Conservation (phyloP, 2,113 vertebrate species). For the Brachyhypopomus occidentalis region DNA sequence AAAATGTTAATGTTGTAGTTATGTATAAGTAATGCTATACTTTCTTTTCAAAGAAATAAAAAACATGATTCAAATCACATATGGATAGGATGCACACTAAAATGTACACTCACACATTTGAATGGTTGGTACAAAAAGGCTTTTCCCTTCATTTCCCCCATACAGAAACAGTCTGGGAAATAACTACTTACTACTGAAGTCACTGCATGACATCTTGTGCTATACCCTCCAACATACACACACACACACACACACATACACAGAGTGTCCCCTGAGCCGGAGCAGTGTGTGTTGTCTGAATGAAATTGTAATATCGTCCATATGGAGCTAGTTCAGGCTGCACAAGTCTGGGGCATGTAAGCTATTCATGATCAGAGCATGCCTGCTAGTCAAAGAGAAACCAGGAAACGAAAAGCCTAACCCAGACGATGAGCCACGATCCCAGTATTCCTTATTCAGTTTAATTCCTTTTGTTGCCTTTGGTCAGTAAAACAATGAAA, state of each 20-base stretch:
- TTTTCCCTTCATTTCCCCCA: background rate
- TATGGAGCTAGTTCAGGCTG: conserved; percentile 32
- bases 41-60: too few species aligned
- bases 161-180: conserved; percentile 30
- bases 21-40: too few species aligned
- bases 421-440: background rate
- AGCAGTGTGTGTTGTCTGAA: conserved; percentile 11
- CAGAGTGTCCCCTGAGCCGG: background rate
- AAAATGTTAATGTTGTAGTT: too few species aligned
- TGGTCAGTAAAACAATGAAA: too few species aligned
- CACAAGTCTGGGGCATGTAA: background rate
- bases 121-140: background rate
- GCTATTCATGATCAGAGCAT: conserved; percentile 3
- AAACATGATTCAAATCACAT: background rate
- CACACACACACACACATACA: conserved; percentile 20
- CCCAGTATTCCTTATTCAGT: background rate
- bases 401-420: background rate
- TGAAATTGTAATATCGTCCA: conserved; percentile 38
- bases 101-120: background rate
- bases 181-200: background rate
- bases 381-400: conserved; percentile 4
- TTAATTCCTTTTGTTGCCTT: too few species aligned
- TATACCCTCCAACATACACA: background rate
- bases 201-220: conserved; percentile 29
- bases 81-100: background rate